Evolutionary conservation across 2,113 vertebrate genomes (phyloP).

Genomic region (Psammodynastes pulverulentus): DNA sequence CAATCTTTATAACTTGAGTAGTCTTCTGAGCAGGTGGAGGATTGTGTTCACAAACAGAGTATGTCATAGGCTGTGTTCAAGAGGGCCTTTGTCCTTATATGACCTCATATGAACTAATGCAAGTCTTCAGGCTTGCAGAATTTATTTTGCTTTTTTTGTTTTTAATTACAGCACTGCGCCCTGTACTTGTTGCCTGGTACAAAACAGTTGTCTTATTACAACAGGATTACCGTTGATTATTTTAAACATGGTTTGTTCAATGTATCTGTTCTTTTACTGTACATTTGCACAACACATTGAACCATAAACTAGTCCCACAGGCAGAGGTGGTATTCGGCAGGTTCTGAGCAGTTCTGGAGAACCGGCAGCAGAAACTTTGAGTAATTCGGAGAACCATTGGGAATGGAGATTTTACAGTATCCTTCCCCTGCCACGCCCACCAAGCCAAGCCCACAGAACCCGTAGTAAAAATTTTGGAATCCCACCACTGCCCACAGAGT

Average conservation of each 20-base stretch:
- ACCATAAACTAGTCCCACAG: background rate
- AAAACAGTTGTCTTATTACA: background rate
- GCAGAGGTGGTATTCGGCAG: no score
- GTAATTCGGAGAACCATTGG: no score
- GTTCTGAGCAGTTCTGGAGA: no score
- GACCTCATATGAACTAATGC: slow-evolving; percentile 34
- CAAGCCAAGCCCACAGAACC: no score
- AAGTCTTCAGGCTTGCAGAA: background rate
- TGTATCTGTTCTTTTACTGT: background rate
- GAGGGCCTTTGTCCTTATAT: slow-evolving; percentile 20
- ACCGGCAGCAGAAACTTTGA: no score
- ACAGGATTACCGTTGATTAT: background rate
- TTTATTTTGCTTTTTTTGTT: background rate
- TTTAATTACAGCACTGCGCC: background rate
- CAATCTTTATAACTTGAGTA: background rate
- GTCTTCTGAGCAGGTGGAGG: background rate
- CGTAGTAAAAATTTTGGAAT: no score
- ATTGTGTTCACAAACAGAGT: slow-evolving; percentile 10
- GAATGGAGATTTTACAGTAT: no score
- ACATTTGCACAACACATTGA: background rate
- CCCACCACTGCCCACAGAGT: background rate
- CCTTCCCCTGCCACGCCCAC: no score
- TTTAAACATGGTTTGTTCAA: background rate
- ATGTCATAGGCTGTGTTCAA: slow-evolving; percentile 8
- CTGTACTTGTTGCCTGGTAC: background rate